Evolutionary conservation across 2,888 invertebrate genomes (phyloP).

Genomic region (Standfussiana lucernea): DNA sequence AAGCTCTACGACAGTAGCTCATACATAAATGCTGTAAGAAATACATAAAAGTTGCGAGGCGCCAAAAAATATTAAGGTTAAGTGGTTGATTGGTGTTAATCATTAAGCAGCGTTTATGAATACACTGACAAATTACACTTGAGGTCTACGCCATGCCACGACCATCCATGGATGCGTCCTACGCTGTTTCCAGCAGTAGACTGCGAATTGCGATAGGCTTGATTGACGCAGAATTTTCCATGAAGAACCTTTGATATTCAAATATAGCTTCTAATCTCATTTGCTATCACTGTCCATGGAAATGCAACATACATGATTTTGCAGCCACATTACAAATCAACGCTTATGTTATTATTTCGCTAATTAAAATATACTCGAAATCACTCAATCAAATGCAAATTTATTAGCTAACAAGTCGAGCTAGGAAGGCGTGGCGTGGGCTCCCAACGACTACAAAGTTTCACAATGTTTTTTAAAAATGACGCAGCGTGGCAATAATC

Average conservation of each 20-base stretch:
- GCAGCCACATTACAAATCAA: neutral
- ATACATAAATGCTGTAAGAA: too few relatives aligned
- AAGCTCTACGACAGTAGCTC: neutral
- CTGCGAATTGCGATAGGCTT: neutral
- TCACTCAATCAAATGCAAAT: conserved; percentile 19
- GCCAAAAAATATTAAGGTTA: too few relatives aligned
- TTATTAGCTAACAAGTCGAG: neutral
- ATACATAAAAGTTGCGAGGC: too few relatives aligned
- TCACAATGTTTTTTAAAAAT: conserved; percentile 13
- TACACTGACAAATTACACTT: neutral
- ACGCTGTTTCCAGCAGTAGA: neutral
- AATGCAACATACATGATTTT: neutral
- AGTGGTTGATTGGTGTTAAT: too few relatives aligned
- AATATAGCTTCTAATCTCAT: neutral
- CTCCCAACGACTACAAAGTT: neutral
- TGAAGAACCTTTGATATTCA: neutral
- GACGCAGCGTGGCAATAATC: neutral
- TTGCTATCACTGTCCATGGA: neutral
- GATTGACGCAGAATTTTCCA: neutral
- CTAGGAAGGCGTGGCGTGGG: conserved; percentile 21
- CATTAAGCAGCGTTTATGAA: too few relatives aligned
- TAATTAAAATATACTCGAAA: neutral
- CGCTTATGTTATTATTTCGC: neutral
- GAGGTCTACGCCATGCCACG: neutral
- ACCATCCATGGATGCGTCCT: neutral